phyloP scores from a whole-genome alignment of 2,888 invertebrate genomes.

The Melanostoma scalare region DNA sequence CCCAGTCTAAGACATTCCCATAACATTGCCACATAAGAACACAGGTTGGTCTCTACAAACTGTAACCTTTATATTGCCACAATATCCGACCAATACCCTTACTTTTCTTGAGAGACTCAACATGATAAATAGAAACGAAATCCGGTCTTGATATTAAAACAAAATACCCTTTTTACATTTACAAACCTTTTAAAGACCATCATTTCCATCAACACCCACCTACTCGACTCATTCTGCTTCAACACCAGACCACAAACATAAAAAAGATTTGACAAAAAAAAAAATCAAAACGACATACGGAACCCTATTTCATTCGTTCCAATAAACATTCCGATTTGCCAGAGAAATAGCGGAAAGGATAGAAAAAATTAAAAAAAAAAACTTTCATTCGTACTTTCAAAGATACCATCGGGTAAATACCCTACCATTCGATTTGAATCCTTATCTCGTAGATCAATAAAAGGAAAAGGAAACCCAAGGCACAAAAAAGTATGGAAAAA shows the following conservation, averaged over 20 bases:
- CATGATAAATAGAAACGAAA: too few relatives aligned
- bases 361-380: slow-evolving; percentile 9
- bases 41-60: too few relatives aligned
- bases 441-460: slow-evolving; percentile 53
- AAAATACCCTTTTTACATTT: slow-evolving; percentile 15
- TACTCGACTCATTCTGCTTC: background rate
- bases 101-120: too few relatives aligned
- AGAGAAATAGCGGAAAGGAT: slow-evolving; percentile 14
- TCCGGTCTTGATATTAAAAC: background rate
- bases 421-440: slow-evolving; percentile 42
- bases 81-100: too few relatives aligned
- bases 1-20: too few relatives aligned
- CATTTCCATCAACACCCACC: slow-evolving; percentile 32
- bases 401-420: slow-evolving; percentile 44
- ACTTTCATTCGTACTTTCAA: background rate
- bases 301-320: slow-evolving; percentile 43
- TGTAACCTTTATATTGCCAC: too few relatives aligned
- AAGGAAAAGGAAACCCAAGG: slow-evolving; percentile 10
- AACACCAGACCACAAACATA: slow-evolving; percentile 42
- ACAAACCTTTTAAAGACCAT: slow-evolving; percentile 47
- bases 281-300: slow-evolving; percentile 38
- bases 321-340: slow-evolving; percentile 43
- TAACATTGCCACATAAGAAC: too few relatives aligned
- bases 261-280: slow-evolving; percentile 50
- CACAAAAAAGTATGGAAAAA: slow-evolving; percentile 38